Evolutionary conservation across 2,113 vertebrate genomes (phyloP), one percentile per base, ranked within the genome.

Genomic region (Theristicus caerulescens): DNA sequence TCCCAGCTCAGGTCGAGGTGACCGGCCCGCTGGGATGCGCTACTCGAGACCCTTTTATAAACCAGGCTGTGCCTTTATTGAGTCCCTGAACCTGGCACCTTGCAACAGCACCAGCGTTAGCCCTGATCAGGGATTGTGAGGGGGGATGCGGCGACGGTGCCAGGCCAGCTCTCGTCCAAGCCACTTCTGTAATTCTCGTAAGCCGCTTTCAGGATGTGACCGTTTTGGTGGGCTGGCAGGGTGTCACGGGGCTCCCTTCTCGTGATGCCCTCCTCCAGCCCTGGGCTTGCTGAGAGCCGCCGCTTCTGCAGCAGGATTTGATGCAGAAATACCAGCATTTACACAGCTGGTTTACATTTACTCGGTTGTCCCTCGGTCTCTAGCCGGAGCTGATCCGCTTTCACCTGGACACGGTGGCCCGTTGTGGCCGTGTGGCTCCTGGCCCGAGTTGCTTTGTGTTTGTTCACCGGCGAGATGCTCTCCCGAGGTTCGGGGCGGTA

Each of bases 341-440:
- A 7, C 19, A 1, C 11, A 7, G 38, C 31, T 4, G 57, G n/a
- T n/a, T n/a, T n/a, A n/a, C n/a, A n/a, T 44, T 15, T 7, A 0
- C 46, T 14, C 1, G 19, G 36, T 11, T 9, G 31, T 51, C 21
- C 76, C 58, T 34, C 3, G 4, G 27, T 12, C 49, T 22, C 16
- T 2, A 15, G 22, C 38, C 2, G 1, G 54, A n/a, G 38, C 58
- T 10, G 38, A 16, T 16, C 69, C 25, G 3, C 32, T 49, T 9
- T 21, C 16, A 0, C 27, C 34, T 6, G 34, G 59, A 10, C 13
- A 2, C 2, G 11, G 34, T 36, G 49, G 25, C 47, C 19, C 3
- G 0, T 31, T 10, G 7, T 7, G 6, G 24, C 40, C 40, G 40
- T 4, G 54, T 7, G 38, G 69, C 34, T 62, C 57, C 55, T 27